Conservation (phyloP, 2,888 invertebrate genomes). For the Zaprionus lineosus region DNA sequence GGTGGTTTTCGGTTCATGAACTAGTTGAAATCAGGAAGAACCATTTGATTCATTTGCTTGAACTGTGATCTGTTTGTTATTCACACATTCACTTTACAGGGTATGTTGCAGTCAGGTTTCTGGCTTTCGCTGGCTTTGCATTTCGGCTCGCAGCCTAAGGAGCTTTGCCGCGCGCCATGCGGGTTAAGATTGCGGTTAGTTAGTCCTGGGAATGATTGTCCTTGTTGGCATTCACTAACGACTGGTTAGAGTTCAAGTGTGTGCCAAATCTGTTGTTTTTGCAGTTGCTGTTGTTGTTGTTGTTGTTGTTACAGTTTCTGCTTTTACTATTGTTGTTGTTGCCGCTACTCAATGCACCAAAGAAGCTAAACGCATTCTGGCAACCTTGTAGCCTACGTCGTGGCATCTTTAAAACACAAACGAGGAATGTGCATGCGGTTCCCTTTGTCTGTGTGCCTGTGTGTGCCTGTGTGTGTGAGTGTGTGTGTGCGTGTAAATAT, state of each 20-base stretch:
- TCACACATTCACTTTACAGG: no score
- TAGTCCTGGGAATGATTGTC: slow-evolving; percentile 24
- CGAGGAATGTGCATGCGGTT: slow-evolving; percentile 26
- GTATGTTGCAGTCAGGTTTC: no score
- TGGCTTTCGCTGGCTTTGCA: no score
- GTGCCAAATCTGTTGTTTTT: slow-evolving; percentile 35
- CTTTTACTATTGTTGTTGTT: slow-evolving; percentile 2
- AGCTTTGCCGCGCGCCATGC: neutral
- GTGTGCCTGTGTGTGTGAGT: slow-evolving; percentile 31
- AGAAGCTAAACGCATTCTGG: slow-evolving; percentile 31
- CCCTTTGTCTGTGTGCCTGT: slow-evolving; percentile 8
- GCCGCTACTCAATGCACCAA: slow-evolving; percentile 18
- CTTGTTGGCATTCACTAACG: slow-evolving; percentile 48
- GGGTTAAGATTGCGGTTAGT: neutral
- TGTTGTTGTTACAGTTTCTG: neutral
- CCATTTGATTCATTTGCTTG: no score
- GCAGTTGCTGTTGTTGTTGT: slow-evolving; percentile 12
- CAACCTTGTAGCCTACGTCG: slow-evolving; percentile 18
- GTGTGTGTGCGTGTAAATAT: slow-evolving; percentile 8
- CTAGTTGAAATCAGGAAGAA: no score
- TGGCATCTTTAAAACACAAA: slow-evolving; percentile 41
- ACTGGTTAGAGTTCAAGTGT: slow-evolving; percentile 37
- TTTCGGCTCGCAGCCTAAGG: no score
- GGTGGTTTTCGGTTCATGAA: no score
- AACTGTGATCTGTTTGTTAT: no score